Evolutionary conservation across 2,113 vertebrate species (phyloP).

Genomic region (Apus apus): DNA sequence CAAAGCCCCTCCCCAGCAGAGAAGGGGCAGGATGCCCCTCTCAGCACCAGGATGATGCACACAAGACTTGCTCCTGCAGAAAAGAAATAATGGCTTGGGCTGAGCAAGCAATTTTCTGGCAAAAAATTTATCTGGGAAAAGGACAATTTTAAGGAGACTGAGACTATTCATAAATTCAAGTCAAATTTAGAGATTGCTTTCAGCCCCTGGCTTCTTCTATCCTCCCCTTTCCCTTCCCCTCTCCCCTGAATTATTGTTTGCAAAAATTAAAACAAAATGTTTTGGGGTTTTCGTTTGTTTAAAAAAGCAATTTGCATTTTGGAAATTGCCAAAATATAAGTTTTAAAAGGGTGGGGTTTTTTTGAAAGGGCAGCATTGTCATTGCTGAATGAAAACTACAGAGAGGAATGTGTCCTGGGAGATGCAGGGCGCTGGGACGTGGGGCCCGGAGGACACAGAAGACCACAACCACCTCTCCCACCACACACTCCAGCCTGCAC

Average conservation of each 20-base stretch:
- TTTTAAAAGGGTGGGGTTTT: constrained; percentile 60
- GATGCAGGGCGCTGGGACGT: not conserved
- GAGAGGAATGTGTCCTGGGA: constrained; percentile 31
- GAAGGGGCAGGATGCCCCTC: not conserved
- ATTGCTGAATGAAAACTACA: constrained; percentile 55
- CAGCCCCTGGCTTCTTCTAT: constrained; percentile 39
- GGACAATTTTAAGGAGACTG: constrained; percentile 12
- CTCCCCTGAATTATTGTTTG: constrained; percentile 28
- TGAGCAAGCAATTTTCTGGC: not conserved
- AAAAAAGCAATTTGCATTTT: constrained; percentile 64
- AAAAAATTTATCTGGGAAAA: not conserved
- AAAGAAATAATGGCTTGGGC: not conserved
- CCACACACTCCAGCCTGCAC: not conserved
- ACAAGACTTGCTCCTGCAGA: not conserved
- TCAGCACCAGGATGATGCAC: accelerated
- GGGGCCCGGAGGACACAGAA: not conserved
- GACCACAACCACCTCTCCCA: not conserved
- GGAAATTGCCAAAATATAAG: constrained; percentile 63
- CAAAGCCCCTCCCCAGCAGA: not conserved
- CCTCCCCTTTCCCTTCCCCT: not conserved
- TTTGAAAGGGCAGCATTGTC: constrained; percentile 67
- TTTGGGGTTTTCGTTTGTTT: constrained; percentile 53
- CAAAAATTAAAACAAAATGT: constrained; percentile 70
- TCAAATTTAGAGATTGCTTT: constrained; percentile 51
- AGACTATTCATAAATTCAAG: constrained; percentile 31